These are phyloP conservation scores for Galbula dea DNA, from an alignment of 2,113 vertebrate genomes.

Conservation along the genomic window DNA sequence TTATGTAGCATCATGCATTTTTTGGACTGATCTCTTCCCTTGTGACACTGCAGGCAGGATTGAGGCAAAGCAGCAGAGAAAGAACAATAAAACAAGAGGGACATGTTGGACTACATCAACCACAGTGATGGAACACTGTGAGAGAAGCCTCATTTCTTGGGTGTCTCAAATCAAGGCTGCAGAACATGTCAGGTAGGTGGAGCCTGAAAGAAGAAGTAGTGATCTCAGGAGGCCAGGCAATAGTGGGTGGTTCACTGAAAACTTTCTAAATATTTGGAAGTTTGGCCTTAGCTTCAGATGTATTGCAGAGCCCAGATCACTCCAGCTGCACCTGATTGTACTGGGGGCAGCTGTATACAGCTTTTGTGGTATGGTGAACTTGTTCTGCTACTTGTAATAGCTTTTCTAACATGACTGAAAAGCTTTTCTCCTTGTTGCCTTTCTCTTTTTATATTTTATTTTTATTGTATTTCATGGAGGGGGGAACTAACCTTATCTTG, in stretches of 20 bases:
- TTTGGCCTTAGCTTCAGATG: slow-evolving; percentile 12
- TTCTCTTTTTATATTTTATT: slow-evolving; percentile 18
- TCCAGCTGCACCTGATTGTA: neutral
- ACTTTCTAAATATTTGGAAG: slow-evolving; percentile 48
- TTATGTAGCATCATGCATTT: neutral
- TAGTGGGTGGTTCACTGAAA: neutral
- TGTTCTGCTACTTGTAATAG: slow-evolving; percentile 37
- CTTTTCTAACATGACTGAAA: slow-evolving; percentile 36
- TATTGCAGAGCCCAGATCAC: neutral
- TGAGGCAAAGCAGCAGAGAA: neutral
- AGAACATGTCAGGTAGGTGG: neutral
- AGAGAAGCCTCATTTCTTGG: neutral
- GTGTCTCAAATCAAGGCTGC: neutral
- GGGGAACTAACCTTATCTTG: neutral
- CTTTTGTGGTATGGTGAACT: neutral
- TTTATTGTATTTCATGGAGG: slow-evolving; percentile 15
- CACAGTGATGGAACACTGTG: neutral
- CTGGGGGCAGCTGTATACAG: neutral
- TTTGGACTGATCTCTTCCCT: neutral
- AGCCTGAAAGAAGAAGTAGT: neutral
- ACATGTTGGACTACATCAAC: neutral
- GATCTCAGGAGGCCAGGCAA: neutral
- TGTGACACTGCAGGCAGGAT: neutral
- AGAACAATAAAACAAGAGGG: neutral
- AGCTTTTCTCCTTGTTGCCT: slow-evolving; percentile 17